Evolutionary conservation across 1,140 invertebrate genomes (phyloP), one percentile per base, ranked within the genome.

Genomic region (Anadara kagoshimensis): DNA sequence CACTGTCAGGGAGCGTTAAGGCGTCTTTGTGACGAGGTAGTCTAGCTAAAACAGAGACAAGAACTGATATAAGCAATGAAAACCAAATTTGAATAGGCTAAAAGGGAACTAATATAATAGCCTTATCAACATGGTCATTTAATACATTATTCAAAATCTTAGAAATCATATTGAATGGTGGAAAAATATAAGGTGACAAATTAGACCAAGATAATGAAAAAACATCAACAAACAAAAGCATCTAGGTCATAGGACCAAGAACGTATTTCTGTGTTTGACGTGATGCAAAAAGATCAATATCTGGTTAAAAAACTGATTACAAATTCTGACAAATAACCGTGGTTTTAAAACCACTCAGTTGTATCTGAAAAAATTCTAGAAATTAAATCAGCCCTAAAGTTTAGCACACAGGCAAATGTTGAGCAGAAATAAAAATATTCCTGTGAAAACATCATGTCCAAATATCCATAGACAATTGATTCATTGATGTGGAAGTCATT

Each of bases 301-400:
- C 36, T 22, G n/a, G 65, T 70, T 45, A 62, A 56, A 18, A 80
- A 44, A 61, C 20, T 72, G 24, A 72, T 56, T 36, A 7, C 29
- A 36, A 36, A 36, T 36, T 36, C 7, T 36, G 29, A 3, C 2
- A 36, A 36, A 36, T 7, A 36, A 36, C 7, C 7, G 29, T 3
- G 29, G 29, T 36, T 36, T 36, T 36, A 36, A 36, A 36, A 36
- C 29, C 7, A 36, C 7, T 36, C 29, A 3, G 29, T 36, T 36
- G 29, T 36, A 36, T 36, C 29, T 36, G 29, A 36, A 36, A 36
- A 36, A 36, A 3, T 36, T 36, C 29, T 7, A 36, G 29, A 36
- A n/a, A n/a, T n/a, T n/a, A n/a, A 65, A 75, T 80, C 72, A 53
- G 72, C 72, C 11, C 57, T n/a, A 26, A 69, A 22, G 57, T 80